phyloP scores from a whole-genome alignment of 2,113 vertebrate genomes.

The Psittacus erithacus region DNA sequence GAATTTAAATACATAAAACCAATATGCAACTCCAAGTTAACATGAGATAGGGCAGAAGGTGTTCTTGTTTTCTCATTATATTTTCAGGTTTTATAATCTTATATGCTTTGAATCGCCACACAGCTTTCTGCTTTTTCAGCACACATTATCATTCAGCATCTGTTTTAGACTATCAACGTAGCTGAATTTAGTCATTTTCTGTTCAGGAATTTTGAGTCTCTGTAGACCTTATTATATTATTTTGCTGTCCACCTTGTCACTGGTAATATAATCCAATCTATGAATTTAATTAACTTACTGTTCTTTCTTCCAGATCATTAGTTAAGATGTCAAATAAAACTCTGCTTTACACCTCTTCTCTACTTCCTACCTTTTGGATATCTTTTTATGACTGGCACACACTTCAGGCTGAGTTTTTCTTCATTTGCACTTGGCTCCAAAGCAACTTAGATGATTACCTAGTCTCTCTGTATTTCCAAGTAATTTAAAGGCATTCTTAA shows the following conservation, averaged over 20 bases:
- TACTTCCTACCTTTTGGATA: background rate
- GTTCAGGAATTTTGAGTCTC: constrained; percentile 1
- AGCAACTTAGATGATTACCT: background rate
- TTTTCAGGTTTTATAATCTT: background rate
- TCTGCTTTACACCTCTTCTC: background rate
- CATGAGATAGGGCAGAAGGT: background rate
- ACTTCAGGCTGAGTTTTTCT: background rate
- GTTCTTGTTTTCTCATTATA: background rate
- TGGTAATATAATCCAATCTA: constrained; percentile 26
- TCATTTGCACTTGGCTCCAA: background rate
- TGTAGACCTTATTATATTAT: background rate
- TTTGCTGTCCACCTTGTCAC: constrained; percentile 26
- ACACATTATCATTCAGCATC: background rate
- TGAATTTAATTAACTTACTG: constrained; percentile 39
- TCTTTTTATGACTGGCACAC: background rate
- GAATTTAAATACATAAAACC: background rate
- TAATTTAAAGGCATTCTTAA: background rate
- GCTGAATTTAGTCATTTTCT: background rate
- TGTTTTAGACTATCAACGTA: background rate
- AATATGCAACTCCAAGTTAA: background rate
- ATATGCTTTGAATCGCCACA: background rate
- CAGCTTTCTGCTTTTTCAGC: background rate
- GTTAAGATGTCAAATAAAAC: constrained; percentile 44
- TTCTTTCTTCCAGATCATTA: constrained; percentile 53
- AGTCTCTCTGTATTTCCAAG: background rate